phyloP scores from a whole-genome alignment of 1,140 invertebrate species.

The Ostrea denselamellosa region DNA sequence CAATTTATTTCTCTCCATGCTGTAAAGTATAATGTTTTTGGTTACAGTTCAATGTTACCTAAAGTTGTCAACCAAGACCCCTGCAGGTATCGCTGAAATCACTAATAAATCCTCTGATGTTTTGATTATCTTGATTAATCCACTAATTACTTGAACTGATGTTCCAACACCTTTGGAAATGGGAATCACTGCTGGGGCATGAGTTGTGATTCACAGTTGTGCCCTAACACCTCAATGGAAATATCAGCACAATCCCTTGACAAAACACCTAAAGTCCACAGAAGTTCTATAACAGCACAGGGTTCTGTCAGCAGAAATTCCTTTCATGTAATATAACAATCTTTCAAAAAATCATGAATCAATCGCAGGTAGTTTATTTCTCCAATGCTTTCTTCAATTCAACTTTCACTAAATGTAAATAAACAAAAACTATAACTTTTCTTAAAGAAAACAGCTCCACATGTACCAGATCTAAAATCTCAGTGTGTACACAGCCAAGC shows the following conservation, averaged over 20 bases:
- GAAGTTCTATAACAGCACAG: background rate
- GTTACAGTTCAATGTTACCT: background rate
- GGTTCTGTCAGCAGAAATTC: background rate
- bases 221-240: background rate
- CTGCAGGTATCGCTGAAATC: background rate
- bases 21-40: background rate
- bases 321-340: background rate
- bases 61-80: background rate
- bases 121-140: conserved; percentile 16
- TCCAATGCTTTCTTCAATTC: conserved; percentile 10
- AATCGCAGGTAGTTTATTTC: background rate
- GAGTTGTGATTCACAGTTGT: background rate
- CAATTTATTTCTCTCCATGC: conserved; percentile 20
- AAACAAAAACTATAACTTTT: conserved; percentile 24
- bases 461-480: conserved; percentile 2
- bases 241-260: conserved; percentile 1
- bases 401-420: conserved; percentile 28
- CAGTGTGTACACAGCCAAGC: background rate
- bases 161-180: background rate
- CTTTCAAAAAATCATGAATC: background rate
- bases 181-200: conserved; percentile 13
- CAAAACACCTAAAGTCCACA: background rate
- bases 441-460: conserved; percentile 22
- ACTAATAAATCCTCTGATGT: conserved; percentile 29
- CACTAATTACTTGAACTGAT: conserved; percentile 21